These are phyloP conservation scores for Etheostoma cragini DNA, from an alignment of 2,113 vertebrate genomes.

Conservation along the genomic window DNA sequence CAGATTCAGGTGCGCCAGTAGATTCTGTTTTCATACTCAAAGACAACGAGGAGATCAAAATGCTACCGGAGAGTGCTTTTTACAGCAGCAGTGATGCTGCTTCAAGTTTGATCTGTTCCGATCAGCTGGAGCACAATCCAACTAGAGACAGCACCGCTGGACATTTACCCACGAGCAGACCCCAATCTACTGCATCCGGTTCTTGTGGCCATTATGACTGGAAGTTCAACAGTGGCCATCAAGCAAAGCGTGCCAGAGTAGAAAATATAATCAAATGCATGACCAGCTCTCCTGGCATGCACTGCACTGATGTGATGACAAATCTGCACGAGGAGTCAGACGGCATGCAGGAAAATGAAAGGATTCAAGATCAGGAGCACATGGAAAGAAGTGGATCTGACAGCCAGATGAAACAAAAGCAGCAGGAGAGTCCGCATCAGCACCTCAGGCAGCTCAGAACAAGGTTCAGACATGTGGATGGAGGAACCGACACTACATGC, in stretches of 20 bases:
- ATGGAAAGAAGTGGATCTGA: constrained; percentile 7
- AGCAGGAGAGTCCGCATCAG: constrained; percentile 83
- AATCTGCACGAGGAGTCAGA: constrained; percentile 24
- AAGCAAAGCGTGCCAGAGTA: constrained; percentile 91
- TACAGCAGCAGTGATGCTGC: constrained; percentile 63
- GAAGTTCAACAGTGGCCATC: constrained; percentile 76
- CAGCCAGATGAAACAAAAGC: constrained; percentile 68
- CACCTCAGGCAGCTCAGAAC: constrained; percentile 85
- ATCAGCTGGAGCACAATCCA: constrained; percentile 54
- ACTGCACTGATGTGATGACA: background rate
- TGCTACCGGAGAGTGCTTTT: constrained; percentile 62
- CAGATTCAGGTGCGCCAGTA: constrained; percentile 63
- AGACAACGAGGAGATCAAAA: constrained; percentile 54
- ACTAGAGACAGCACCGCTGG: constrained; percentile 53
- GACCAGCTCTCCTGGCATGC: constrained; percentile 73
- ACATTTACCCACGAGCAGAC: constrained; percentile 48
- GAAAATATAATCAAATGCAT: constrained; percentile 93
- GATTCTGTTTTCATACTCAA: constrained; percentile 76
- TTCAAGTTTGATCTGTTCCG: constrained; percentile 51
- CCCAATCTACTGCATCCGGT: constrained; percentile 22
- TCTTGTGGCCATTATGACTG: constrained; percentile 64
- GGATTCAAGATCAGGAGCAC: constrained; percentile 78
- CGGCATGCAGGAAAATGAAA: constrained; percentile 72
- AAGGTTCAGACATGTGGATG: constrained; percentile 76
- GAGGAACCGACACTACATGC: constrained; percentile 37